A percentile compares a stretch with the other conserved stretches of the same genome.
phyloP scores from a whole-genome alignment of 2,888 invertebrate genomes.

The Ophion slaviceki region DNA sequence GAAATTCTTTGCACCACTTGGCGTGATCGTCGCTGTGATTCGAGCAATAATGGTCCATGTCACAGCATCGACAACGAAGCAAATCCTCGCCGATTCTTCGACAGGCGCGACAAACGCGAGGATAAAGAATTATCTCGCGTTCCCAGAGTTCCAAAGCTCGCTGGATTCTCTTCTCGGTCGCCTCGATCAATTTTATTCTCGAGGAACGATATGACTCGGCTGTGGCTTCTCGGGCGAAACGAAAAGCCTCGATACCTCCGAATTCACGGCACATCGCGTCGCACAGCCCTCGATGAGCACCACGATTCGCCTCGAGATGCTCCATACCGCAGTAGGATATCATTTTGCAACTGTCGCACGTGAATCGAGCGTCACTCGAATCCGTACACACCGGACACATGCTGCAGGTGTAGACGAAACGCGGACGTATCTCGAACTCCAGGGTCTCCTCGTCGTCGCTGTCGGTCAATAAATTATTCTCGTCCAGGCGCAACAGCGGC shows the following conservation, averaged over 20 bases:
- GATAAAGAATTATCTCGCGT: conserved; percentile 88
- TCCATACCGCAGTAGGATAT: conserved; percentile 87
- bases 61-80: conserved; percentile 86
- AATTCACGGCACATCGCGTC: conserved; percentile 86
- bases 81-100: conserved; percentile 84
- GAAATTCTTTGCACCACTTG: conserved; percentile 87
- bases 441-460: conserved; percentile 86
- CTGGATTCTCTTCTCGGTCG: conserved; percentile 86
- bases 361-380: conserved; percentile 62
- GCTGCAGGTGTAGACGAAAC: conserved; percentile 87
- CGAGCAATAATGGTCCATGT: conserved; percentile 86
- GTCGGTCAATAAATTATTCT: conserved; percentile 64
- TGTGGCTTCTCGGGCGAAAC: conserved; percentile 83
- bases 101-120: conserved; percentile 87
- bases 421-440: conserved; percentile 88
- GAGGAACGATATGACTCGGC: conserved; percentile 87
- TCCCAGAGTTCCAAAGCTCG: conserved; percentile 87
- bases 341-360: conserved; percentile 86
- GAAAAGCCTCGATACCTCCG: conserved; percentile 85
- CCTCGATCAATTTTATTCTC: conserved; percentile 87
- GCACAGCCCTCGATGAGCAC: conserved; percentile 87
- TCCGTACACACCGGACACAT: conserved; percentile 84
- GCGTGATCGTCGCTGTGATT: conserved; percentile 86
- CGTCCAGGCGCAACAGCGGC: conserved; percentile 58
- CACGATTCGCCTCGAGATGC: conserved; percentile 86